Conservation (phyloP, 2,113 vertebrate species). For the Labeo rohita region DNA sequence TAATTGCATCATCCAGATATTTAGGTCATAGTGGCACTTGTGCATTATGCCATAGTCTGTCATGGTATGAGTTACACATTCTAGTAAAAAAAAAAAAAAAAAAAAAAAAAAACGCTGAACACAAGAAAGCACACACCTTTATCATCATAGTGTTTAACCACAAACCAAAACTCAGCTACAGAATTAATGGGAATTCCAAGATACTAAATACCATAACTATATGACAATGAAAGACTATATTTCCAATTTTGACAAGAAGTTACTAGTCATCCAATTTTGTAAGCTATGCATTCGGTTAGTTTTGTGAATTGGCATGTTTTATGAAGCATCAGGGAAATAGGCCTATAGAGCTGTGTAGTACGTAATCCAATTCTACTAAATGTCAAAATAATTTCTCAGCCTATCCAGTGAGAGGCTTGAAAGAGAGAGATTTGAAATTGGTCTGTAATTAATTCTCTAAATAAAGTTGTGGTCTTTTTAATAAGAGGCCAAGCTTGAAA, state of each 20-base stretch:
- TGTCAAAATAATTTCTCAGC: background rate
- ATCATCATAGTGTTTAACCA: background rate
- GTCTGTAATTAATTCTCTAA: background rate
- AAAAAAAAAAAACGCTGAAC: background rate
- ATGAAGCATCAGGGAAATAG: no score
- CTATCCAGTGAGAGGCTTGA: background rate
- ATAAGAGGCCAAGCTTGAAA: no score
- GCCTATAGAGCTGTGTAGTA: no score
- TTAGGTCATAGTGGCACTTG: background rate
- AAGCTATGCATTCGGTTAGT: no score
- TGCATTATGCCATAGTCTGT: background rate
- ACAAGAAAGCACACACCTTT: conserved; percentile 11
- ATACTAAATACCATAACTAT: background rate
- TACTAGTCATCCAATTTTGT: no score
- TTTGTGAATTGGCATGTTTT: no score
- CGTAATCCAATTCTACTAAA: background rate
- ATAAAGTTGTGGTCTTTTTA: background rate
- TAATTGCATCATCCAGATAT: background rate
- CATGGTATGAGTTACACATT: background rate
- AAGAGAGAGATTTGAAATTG: background rate
- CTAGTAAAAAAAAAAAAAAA: no score
- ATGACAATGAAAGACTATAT: background rate
- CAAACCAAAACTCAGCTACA: background rate
- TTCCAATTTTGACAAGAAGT: no score
- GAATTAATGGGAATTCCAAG: background rate